phyloP scores from a whole-genome alignment of 2,888 invertebrate genomes.

The Conchocele bisecta region DNA sequence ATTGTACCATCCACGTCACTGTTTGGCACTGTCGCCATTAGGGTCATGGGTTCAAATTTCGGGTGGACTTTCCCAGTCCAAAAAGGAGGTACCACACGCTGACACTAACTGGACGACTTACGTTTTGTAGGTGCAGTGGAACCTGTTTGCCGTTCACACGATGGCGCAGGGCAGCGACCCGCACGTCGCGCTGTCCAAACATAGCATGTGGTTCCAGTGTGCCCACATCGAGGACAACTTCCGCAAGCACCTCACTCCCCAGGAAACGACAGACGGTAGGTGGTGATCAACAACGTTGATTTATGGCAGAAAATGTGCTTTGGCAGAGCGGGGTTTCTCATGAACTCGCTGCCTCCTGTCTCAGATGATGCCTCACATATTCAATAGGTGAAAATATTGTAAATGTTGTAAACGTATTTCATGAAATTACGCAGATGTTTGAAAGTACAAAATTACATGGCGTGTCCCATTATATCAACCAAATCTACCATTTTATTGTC shows the following conservation, averaged over 20 bases:
- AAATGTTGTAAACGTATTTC: no score
- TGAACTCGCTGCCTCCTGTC: neutral
- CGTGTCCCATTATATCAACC: no score
- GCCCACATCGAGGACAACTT: conserved; percentile 90
- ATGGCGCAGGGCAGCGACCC: conserved; percentile 53
- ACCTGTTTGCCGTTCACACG: conserved; percentile 85
- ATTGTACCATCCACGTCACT: no score
- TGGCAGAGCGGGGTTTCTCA: neutral
- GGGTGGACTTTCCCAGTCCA: no score
- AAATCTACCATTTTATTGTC: no score
- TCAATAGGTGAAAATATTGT: no score
- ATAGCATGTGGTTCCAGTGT: conserved; percentile 86
- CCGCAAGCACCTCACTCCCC: conserved; percentile 75
- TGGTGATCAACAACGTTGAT: neutral
- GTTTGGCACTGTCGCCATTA: no score
- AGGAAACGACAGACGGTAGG: conserved; percentile 86
- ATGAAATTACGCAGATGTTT: no score
- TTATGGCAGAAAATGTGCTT: neutral
- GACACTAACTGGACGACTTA: no score
- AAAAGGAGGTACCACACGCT: no score
- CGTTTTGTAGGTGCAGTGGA: conserved; percentile 89
- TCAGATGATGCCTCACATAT: neutral
- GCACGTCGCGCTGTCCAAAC: conserved; percentile 45
- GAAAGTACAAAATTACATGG: no score
- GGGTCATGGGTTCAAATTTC: no score